These are phyloP conservation scores for Vanessa tameamea DNA, from an alignment of 1,140 invertebrate genomes.

Conservation along the genomic window DNA sequence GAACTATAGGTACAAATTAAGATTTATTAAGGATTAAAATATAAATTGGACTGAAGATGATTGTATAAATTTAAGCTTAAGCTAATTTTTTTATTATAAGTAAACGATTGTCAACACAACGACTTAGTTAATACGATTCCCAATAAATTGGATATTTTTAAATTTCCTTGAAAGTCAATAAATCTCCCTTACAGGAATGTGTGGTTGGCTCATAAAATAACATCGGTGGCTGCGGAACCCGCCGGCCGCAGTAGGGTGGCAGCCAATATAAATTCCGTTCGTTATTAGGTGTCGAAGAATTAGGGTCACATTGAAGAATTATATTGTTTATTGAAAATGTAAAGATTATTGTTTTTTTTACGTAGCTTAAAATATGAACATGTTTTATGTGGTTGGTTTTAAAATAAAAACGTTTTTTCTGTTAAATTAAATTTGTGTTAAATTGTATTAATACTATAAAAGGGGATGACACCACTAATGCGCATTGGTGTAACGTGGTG, in stretches of 20 bases:
- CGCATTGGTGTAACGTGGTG: no score
- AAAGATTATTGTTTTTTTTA: neutral
- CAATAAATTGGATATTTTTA: constrained; percentile 5
- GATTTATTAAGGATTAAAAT: no score
- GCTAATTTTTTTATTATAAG: neutral
- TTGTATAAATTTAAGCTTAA: neutral
- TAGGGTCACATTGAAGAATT: constrained; percentile 29
- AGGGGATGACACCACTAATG: no score
- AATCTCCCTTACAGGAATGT: constrained; percentile 41
- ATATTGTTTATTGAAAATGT: constrained; percentile 14
- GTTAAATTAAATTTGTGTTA: no score
- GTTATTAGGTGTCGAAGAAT: constrained; percentile 42
- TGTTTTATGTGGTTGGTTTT: neutral
- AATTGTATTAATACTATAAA: no score
- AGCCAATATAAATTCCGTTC: constrained; percentile 54
- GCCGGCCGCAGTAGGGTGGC: constrained; percentile 43
- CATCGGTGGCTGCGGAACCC: constrained; percentile 39
- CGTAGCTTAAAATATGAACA: neutral
- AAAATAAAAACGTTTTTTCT: no score
- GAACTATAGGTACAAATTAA: no score
- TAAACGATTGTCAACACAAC: neutral
- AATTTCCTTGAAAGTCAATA: constrained; percentile 39
- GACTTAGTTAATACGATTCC: neutral
- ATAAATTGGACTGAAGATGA: neutral
- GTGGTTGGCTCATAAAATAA: constrained; percentile 52